These are phyloP conservation scores for Plusia festucae DNA, from an alignment of 2,888 invertebrate genomes.

Conservation along the genomic window DNA sequence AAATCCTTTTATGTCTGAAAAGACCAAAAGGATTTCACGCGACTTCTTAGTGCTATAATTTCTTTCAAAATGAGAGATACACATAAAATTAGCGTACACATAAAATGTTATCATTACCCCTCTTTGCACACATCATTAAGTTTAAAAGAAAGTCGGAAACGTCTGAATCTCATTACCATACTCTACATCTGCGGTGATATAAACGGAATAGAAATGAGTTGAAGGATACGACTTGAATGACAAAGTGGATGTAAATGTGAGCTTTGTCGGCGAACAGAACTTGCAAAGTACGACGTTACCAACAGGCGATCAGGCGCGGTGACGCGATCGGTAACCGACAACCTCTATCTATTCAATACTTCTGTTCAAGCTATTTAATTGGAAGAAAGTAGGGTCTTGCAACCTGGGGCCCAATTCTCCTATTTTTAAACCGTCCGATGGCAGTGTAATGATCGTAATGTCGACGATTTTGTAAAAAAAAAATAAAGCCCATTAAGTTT, in stretches of 20 bases:
- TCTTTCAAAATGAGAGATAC: slow-evolving; percentile 28
- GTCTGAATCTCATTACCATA: slow-evolving; percentile 81
- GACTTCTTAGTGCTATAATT: slow-evolving; percentile 41
- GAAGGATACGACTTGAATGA: slow-evolving; percentile 82
- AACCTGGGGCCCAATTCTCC: too few relatives aligned
- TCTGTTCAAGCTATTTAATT: slow-evolving; percentile 45
- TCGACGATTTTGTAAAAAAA: too few relatives aligned
- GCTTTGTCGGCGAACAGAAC: slow-evolving; percentile 78
- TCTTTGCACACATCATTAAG: slow-evolving; percentile 69
- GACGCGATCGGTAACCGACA: slow-evolving; percentile 45
- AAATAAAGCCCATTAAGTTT: too few relatives aligned
- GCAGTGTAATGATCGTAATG: too few relatives aligned
- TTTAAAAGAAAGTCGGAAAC: slow-evolving; percentile 79
- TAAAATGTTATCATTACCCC: slow-evolving; percentile 51
- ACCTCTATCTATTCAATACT: slow-evolving; percentile 36
- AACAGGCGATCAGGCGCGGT: slow-evolving; percentile 48
- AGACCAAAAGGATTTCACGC: not conserved
- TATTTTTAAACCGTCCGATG: too few relatives aligned
- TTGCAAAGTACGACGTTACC: slow-evolving; percentile 55
- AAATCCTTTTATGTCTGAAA: not conserved
- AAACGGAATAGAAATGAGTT: slow-evolving; percentile 83
- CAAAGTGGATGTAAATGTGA: slow-evolving; percentile 87
- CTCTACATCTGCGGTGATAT: slow-evolving; percentile 73
- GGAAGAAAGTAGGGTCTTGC: slow-evolving; percentile 22
- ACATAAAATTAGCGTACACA: slow-evolving; percentile 40